Base-by-base conservation (phyloP, 92 coral and sea anemone species). In the Heliopora coerulea region DNA sequence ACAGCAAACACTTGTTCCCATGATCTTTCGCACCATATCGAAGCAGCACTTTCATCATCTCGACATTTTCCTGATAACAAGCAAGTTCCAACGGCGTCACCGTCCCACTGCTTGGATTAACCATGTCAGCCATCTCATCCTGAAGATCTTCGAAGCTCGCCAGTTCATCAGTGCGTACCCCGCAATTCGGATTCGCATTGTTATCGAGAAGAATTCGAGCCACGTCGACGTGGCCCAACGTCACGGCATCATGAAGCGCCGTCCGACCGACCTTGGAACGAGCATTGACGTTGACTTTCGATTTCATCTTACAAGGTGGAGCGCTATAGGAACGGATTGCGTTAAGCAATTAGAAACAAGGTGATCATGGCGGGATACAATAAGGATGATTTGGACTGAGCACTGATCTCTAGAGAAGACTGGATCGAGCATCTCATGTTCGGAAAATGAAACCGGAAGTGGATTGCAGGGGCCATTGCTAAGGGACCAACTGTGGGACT, bases 221-320 rank as follows among this genome's bases (percentile, higher is more conserved):
- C 56, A 93, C 82, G 35, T 93, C 98, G 5, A 82, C 68, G 70
- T 93, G 86, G 24, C 96, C 95, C 0, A 90, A 82, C 17, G 95
- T 93, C 15, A 93, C 89, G 0, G 98, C 88, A 65, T 88, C 95
- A 23, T 90, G 96, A 3, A 93, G 84, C 28, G 98, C 81, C 6
- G 98, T 93, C 13, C 91, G 88, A 31, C 98, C 98, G 88, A 88
- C 91, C 58, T 87, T 77, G 83, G 83, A 83, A 52, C 78, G 87
- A 27, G 95, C 95, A 68, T 93, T 88, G 78, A 88, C 73, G 57
- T 83, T 85, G 0, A 76, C 41, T 37, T 66, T 62, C 48, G 75
- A 69, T 33, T 63, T 72, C 30, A 91, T 91, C 44, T 31, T 73
- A 59, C 98, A 93, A 5, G 98, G 96, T 14, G 89, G 95, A 26